Base-by-base conservation (phyloP, 2,797 vertebrate species). In the Smutsia gigantea region DNA sequence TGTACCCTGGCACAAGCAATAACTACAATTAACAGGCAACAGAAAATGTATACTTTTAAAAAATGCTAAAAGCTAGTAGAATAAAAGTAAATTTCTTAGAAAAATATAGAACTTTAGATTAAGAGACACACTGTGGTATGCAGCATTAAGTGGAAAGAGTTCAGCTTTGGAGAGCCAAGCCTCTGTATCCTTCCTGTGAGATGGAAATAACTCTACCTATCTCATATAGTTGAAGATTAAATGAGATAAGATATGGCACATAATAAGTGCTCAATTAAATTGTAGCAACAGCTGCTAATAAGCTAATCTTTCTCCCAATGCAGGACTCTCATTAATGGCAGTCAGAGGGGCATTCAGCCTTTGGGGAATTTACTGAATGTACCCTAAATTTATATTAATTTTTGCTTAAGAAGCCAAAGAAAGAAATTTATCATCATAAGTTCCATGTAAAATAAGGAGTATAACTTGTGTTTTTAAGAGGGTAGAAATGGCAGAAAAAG, bases 151-250 rank as follows among this genome's bases (percentile, higher is more conserved):
- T 14, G 83, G n/a, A 79, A 39, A 61, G 11, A 75, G 59, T 13
- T 17, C 19, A 31, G 14, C 7, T 91, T 77, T 37, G 14, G 49
- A 85, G 37, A 69, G 8, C 21, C 0, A 0, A 77, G 66, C 61
- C 34, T 79, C 34, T 25, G 71, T 88, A 85, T 81, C 86, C 49
- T 94, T 93, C 49, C 71, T 53, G 15, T 75, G 81, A 74, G 61
- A 88, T 14, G 23, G 51, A 90, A 93, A n/a, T 77, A 93, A 68
- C 19, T 82, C 89, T 90, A 89, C 53, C 93, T 78, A 91, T 55
- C 64, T 87, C 77, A 94, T 2, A 82, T 25, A 85, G 57, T 7
- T 90, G 53, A 85, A 88, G 72, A 87, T 64, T 57, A 94, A 91
- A 57, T 68, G 37, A 90, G 34, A 27, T 83, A 87, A 93, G 57